phyloP scores from a whole-genome alignment of 2,888 invertebrate genomes.

The Cheilosia vulpina region DNA sequence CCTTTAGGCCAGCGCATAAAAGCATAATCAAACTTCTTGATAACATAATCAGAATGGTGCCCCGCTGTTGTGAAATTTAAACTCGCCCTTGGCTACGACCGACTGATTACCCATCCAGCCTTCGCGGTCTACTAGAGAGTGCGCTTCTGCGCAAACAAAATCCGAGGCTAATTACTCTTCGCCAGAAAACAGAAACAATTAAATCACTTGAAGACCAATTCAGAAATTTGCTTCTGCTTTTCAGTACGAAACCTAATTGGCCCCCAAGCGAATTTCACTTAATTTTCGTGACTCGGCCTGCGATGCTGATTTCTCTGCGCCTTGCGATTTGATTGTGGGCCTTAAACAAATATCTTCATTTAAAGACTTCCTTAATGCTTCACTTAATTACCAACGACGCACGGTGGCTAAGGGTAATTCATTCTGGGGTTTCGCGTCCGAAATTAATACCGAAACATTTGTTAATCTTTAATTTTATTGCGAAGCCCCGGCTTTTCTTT shows the following conservation, averaged over 20 bases:
- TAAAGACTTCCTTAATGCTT: constrained; percentile 36
- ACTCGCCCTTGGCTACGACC: constrained; percentile 22
- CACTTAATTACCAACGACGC: constrained; percentile 40
- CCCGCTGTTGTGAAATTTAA: constrained; percentile 21
- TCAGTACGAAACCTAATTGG: constrained; percentile 32
- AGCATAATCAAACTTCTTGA: constrained; percentile 35
- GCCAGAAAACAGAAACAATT: not conserved
- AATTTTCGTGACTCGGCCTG: constrained; percentile 16
- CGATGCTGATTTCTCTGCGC: constrained; percentile 37
- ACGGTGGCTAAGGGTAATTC: constrained; percentile 20
- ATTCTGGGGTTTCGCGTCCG: constrained; percentile 12
- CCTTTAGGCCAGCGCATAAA: constrained; percentile 30
- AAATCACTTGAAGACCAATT: constrained; percentile 6
- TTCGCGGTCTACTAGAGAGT: constrained; percentile 8
- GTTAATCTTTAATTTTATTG: constrained; percentile 35
- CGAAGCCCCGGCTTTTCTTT: not conserved
- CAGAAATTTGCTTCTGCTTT: constrained; percentile 9
- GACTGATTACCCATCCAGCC: constrained; percentile 4
- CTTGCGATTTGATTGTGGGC: constrained; percentile 38
- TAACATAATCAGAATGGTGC: constrained; percentile 53
- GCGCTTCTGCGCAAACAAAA: constrained; percentile 22
- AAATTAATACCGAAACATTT: constrained; percentile 31
- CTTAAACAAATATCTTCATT: constrained; percentile 60
- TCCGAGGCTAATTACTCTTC: constrained; percentile 37
- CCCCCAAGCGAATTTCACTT: constrained; percentile 47